Conservation (phyloP, 2,888 invertebrate genomes). For the Hipparchia semele region DNA sequence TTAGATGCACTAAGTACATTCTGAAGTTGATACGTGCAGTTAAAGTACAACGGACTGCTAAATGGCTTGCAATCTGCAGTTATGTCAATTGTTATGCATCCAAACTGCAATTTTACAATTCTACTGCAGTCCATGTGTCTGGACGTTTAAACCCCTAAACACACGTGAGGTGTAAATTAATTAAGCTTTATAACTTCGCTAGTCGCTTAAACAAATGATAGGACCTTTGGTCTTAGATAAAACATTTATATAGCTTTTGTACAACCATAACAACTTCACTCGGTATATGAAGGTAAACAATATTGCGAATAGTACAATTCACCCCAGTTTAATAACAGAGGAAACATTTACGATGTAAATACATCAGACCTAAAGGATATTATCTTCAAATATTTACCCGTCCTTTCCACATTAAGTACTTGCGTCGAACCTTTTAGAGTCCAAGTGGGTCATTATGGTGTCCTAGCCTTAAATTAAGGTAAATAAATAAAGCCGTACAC, state of each 20-base stretch:
- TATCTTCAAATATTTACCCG: constrained; percentile 35
- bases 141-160: too few relatives aligned
- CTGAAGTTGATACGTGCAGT: too few relatives aligned
- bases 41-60: too few relatives aligned
- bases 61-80: too few relatives aligned
- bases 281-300: constrained; percentile 17
- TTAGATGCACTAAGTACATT: too few relatives aligned
- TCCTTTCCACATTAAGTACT: constrained; percentile 42
- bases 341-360: constrained; percentile 26
- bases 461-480: constrained; percentile 66
- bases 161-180: too few relatives aligned
- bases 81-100: too few relatives aligned
- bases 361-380: constrained; percentile 30
- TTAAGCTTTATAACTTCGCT: background rate
- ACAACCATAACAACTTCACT: constrained; percentile 7
- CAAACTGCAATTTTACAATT: too few relatives aligned
- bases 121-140: too few relatives aligned
- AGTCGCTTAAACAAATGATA: background rate
- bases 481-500: constrained; percentile 69
- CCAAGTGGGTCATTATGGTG: constrained; percentile 61
- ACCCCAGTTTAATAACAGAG: constrained; percentile 23
- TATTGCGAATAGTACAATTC: constrained; percentile 18
- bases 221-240: background rate
- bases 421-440: constrained; percentile 53
- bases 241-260: background rate